These are phyloP conservation scores for Sitta europaea DNA, from an alignment of 2,113 vertebrate genomes.

Conservation along the genomic window DNA sequence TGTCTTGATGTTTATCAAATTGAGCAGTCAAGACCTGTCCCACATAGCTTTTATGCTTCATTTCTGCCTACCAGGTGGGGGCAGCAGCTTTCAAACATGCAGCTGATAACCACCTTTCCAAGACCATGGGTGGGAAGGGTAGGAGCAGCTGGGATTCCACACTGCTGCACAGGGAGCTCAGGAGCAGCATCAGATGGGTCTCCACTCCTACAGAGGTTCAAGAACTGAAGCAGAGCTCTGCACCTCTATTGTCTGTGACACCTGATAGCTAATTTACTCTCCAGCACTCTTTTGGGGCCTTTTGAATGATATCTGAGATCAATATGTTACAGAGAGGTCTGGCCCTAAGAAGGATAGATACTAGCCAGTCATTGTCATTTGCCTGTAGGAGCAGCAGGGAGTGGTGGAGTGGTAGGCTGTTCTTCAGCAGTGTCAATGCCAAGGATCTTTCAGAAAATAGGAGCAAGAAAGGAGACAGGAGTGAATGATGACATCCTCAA, in stretches of 20 bases:
- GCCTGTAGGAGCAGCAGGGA: neutral
- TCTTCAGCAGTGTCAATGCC: neutral
- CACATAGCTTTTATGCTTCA: neutral
- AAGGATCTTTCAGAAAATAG: neutral
- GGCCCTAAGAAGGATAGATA: neutral
- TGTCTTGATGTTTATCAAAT: neutral
- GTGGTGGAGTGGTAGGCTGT: neutral
- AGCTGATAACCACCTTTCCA: neutral
- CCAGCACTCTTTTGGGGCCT: neutral
- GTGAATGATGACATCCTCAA: neutral
- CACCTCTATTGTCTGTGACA: neutral
- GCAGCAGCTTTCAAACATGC: neutral
- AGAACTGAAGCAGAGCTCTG: neutral
- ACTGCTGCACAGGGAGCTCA: rapidly evolving
- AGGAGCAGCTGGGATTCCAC: neutral
- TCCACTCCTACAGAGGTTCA: neutral
- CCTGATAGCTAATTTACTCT: neutral
- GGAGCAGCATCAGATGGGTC: neutral
- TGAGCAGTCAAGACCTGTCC: neutral
- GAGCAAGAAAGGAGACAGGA: neutral
- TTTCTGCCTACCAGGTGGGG: neutral
- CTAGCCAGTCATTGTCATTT: neutral
- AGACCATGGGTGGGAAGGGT: neutral
- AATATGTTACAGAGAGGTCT: neutral
- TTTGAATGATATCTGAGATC: neutral